Base-by-base conservation (phyloP, 1,140 invertebrate species). In the Hypothenemus hampei region DNA sequence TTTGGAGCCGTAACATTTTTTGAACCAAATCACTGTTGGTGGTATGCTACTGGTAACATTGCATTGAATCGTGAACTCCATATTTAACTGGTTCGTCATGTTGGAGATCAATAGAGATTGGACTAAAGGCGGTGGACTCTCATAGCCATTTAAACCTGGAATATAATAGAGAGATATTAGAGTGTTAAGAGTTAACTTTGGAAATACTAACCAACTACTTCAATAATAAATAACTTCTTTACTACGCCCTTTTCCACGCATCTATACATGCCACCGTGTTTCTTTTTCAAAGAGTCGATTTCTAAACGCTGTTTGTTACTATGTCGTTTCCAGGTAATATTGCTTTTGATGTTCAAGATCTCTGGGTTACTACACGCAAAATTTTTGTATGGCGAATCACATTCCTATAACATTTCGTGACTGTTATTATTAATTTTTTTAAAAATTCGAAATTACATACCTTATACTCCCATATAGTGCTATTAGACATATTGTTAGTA, bases 21-120 rank as follows among this genome's bases (percentile, higher is more conserved):
- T 69, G 43, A 69, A 68, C 68, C 68, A 70, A 13, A 62, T 58
- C 16, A 70, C 64, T 19, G 50, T 60, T 0, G 64, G 64, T 7
- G 62, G 62, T 19, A 56, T 57, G 26, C 40, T 39, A 37, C 65
- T 66, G 18, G 53, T 61, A 1, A 66, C 65, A 35, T 65, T 68
- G 36, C 68, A 69, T 15, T 65, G 64, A 7, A 69, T 67, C 13
- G 60, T 65, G n/a, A 68, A 43, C 26, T 63, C 61, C 13, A 56
- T 51, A 24, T 66, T 69, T 24, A 60, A 26, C 26, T 53, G 49
- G 11, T 59, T 45, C 2, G 62, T 62, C 5, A 58, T 41, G 33
- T 69, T 61, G 7, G 55, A 49, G 7, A 60, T 62, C 29, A 61
- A 62, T 18, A 67, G 20, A 3, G 64, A 58, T 11, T 56, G 15